Conservation (phyloP, 2,797 vertebrate genomes). For the Neostethus bicornis region DNA sequence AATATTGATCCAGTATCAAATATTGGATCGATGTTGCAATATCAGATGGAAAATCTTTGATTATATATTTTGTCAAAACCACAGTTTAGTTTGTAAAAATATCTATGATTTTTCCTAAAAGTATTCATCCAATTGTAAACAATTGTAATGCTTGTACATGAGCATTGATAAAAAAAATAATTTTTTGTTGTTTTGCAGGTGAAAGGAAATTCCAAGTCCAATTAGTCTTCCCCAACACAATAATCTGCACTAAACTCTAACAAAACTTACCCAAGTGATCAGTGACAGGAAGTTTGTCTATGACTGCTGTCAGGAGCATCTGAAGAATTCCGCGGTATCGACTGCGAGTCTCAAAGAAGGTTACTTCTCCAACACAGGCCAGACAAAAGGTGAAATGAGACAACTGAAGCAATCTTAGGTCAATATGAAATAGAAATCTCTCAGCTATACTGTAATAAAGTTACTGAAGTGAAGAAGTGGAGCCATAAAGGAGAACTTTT, state of each 20-base stretch:
- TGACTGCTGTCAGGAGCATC: conserved; percentile 58
- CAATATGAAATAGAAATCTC: conserved; percentile 98
- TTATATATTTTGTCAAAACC: too few relatives aligned
- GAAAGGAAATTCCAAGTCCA: conserved; percentile 54
- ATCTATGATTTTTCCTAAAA: conserved; percentile 10
- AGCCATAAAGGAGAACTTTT: conserved; percentile 90
- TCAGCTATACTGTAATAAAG: conserved; percentile 96
- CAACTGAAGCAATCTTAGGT: conserved; percentile 97
- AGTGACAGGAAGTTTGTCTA: conserved; percentile 78
- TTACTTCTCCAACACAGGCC: conserved; percentile 91
- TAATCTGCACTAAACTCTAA: conserved; percentile 80
- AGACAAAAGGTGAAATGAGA: conserved; percentile 97
- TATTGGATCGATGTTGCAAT: too few relatives aligned
- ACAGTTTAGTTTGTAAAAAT: background rate
- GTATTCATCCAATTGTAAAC: background rate
- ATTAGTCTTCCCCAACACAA: conserved; percentile 60
- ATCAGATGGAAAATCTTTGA: too few relatives aligned
- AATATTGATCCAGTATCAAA: too few relatives aligned
- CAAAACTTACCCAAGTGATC: conserved; percentile 77
- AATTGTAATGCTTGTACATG: conserved; percentile 20
- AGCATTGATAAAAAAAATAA: conserved; percentile 48
- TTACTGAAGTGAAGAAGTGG: conserved; percentile 93
- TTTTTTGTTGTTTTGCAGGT: conserved; percentile 58
- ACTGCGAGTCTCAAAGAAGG: conserved; percentile 91
- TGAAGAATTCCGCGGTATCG: conserved; percentile 86